These are phyloP conservation scores for Heliconius hortense DNA, from an alignment of 2,888 invertebrate species.

Conservation along the genomic window DNA sequence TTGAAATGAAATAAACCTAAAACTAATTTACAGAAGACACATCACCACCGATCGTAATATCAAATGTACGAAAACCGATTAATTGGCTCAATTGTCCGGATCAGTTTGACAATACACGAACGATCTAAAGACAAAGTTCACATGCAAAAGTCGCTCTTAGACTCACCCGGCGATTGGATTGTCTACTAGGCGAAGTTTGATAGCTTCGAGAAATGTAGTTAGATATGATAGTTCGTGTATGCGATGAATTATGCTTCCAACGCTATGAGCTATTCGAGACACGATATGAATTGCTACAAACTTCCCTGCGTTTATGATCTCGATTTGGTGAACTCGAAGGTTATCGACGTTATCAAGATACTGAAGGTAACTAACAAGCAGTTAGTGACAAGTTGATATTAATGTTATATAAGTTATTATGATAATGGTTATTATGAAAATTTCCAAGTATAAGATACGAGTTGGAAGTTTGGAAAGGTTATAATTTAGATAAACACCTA, in stretches of 20 bases:
- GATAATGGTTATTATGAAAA: conserved; percentile 4
- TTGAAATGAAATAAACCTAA: background rate
- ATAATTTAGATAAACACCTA: conserved; percentile 7
- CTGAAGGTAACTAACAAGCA: conserved; percentile 32
- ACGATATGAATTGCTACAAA: conserved; percentile 60
- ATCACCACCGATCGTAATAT: conserved; percentile 44
- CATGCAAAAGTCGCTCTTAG: conserved; percentile 72
- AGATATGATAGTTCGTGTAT: conserved; percentile 67
- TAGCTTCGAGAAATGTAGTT: conserved; percentile 69
- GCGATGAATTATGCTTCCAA: conserved; percentile 52
- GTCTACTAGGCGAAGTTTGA: conserved; percentile 71
- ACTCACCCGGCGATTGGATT: conserved; percentile 68
- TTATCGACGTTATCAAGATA: conserved; percentile 40
- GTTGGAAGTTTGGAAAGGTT: background rate
- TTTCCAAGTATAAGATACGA: conserved; percentile 9
- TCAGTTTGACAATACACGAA: conserved; percentile 71
- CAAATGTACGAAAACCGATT: conserved; percentile 61
- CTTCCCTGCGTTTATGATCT: conserved; percentile 35
- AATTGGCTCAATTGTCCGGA: conserved; percentile 73
- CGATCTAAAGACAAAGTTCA: conserved; percentile 72
- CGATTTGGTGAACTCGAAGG: conserved; percentile 43
- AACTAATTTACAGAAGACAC: conserved; percentile 25
- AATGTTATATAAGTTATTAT: conserved; percentile 29
- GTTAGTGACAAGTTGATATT: conserved; percentile 42
- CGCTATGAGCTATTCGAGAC: conserved; percentile 52